Evolutionary conservation across 1,140 invertebrate species (phyloP).

Genomic region (Magallana ariakensis): DNA sequence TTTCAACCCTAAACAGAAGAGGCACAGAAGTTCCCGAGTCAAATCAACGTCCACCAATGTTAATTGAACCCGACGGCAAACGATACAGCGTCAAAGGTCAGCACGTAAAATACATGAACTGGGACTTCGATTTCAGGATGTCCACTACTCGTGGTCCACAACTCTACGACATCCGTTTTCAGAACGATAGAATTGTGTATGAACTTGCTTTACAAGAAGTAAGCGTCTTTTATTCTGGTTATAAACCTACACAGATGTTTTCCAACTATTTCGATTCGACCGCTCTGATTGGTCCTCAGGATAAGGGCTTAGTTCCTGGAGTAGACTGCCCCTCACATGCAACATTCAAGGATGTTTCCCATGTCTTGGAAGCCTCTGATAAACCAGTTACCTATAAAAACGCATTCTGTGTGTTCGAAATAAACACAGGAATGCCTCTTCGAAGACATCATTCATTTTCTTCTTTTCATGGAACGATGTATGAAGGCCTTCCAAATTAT

Average conservation of each 20-base stretch:
- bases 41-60: slow-evolving; percentile 53
- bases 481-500: slow-evolving; percentile 61
- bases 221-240: slow-evolving; percentile 68
- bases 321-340: slow-evolving; percentile 70
- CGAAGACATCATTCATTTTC: slow-evolving; percentile 58
- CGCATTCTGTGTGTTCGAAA: slow-evolving; percentile 69
- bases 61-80: slow-evolving; percentile 71
- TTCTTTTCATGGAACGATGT: slow-evolving; percentile 43
- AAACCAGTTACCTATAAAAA: slow-evolving; percentile 48
- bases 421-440: slow-evolving; percentile 61
- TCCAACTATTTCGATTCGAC: slow-evolving; percentile 63
- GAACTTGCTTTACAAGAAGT: slow-evolving; percentile 70
- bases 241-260: slow-evolving; percentile 59
- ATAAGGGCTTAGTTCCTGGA: slow-evolving; percentile 58
- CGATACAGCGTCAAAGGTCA: slow-evolving; percentile 66
- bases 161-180: slow-evolving; percentile 67
- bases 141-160: slow-evolving; percentile 63
- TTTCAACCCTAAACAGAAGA: slow-evolving; percentile 59
- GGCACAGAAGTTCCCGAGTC: slow-evolving; percentile 52
- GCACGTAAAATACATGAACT: slow-evolving; percentile 69
- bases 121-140: slow-evolving; percentile 73
- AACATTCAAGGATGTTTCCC: slow-evolving; percentile 61
- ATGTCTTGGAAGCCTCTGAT: slow-evolving; percentile 55
- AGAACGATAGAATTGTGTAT: slow-evolving; percentile 68
- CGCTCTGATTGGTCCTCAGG: slow-evolving; percentile 54